Evolutionary conservation across 2,797 vertebrate species (phyloP).

Genomic region (Gallirallus australis): DNA sequence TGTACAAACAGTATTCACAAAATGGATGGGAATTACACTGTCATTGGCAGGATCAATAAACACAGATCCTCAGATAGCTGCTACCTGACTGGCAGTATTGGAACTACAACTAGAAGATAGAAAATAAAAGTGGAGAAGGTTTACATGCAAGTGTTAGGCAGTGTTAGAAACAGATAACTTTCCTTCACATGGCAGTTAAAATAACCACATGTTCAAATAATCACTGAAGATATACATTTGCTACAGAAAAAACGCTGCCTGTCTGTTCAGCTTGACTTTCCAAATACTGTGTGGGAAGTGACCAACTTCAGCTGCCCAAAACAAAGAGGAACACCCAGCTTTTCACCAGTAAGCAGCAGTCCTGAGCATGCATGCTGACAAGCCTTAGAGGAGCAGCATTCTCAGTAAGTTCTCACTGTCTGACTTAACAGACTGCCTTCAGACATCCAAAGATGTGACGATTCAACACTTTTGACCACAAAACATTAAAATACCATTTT

Average conservation of each 20-base stretch:
- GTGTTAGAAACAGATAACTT: neutral
- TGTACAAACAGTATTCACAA: constrained; percentile 2
- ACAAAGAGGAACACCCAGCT: neutral
- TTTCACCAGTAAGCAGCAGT: neutral
- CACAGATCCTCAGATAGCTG: neutral
- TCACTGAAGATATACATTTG: neutral
- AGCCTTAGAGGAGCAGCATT: neutral
- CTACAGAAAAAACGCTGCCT: neutral
- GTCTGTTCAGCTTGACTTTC: neutral
- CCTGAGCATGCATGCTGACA: accelerated
- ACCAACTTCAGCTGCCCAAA: neutral
- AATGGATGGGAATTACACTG: neutral
- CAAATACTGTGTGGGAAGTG: neutral
- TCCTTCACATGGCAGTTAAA: neutral
- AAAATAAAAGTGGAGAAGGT: neutral
- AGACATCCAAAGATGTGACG: neutral
- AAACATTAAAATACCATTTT: neutral
- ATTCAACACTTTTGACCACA: neutral
- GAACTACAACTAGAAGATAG: neutral
- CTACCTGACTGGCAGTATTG: neutral
- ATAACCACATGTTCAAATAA: neutral
- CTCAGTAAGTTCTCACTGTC: accelerated
- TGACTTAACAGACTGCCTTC: neutral
- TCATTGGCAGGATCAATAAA: constrained; percentile 12
- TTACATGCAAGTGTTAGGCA: neutral